Conservation (phyloP, 35 echinoderm and acorn worm genomes). For the Apostichopus californicus region DNA sequence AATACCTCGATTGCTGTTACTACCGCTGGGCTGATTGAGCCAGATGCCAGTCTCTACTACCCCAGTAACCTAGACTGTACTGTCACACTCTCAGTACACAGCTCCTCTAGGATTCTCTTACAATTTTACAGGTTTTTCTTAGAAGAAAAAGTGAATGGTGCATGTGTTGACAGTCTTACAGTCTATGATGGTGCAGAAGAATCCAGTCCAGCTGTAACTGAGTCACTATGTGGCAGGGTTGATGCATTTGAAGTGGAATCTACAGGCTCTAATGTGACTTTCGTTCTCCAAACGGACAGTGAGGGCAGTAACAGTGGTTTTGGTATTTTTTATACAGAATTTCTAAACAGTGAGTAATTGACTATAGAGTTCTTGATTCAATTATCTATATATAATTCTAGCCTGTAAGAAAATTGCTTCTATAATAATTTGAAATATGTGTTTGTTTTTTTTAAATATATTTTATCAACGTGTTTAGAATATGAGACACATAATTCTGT, state of each 20-base stretch:
- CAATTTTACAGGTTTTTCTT: slow-evolving; percentile 73
- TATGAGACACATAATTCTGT: too few species aligned
- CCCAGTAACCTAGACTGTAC: slow-evolving; percentile 68
- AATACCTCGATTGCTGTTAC: slow-evolving; percentile 55
- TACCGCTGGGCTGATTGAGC: slow-evolving; percentile 71
- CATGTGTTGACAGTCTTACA: slow-evolving; percentile 68
- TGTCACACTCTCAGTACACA: slow-evolving; percentile 25
- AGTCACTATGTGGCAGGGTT: slow-evolving; percentile 62
- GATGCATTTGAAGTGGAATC: slow-evolving; percentile 56
- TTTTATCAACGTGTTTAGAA: too few species aligned
- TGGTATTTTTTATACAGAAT: slow-evolving; percentile 73
- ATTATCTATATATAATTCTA: not conserved
- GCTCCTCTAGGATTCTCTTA: slow-evolving; percentile 51
- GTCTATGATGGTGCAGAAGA: slow-evolving; percentile 64
- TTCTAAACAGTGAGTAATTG: slow-evolving; percentile 60
- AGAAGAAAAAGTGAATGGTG: slow-evolving; percentile 62
- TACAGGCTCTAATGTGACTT: slow-evolving; percentile 56
- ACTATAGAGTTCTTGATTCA: not conserved
- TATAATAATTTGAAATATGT: too few species aligned
- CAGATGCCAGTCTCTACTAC: slow-evolving; percentile 70
- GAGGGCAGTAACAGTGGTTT: slow-evolving; percentile 64
- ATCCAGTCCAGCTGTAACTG: slow-evolving; percentile 35
- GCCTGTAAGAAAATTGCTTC: too few species aligned
- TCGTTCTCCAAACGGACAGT: slow-evolving; percentile 65
- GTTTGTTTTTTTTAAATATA: too few species aligned